Conservation (phyloP, 2,113 vertebrate genomes). For the Xenus cinereus region DNA sequence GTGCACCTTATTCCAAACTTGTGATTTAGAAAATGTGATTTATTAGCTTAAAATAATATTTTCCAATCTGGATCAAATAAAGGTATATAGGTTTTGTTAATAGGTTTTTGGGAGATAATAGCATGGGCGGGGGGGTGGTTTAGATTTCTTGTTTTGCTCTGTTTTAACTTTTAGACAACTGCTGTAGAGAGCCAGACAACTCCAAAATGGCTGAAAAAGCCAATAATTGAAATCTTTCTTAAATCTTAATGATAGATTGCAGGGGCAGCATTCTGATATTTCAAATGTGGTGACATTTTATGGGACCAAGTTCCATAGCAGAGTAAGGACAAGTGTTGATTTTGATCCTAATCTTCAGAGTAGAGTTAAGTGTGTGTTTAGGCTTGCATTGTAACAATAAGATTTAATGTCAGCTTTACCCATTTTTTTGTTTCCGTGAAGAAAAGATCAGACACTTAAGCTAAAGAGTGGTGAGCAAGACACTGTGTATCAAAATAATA, state of each 20-base stretch:
- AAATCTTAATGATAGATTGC: not conserved
- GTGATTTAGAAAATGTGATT: slow-evolving; percentile 46
- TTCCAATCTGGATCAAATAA: slow-evolving; percentile 5
- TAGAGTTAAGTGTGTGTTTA: not conserved
- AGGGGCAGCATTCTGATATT: not conserved
- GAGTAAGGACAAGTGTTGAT: not conserved
- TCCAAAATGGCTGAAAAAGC: not conserved
- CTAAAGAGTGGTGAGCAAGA: not conserved
- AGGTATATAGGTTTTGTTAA: not conserved
- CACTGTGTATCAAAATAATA: not conserved
- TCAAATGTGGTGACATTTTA: not conserved
- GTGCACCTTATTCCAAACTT: slow-evolving; percentile 54
- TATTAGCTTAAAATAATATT: slow-evolving; percentile 7
- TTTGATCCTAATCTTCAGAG: not conserved
- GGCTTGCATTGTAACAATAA: not conserved
- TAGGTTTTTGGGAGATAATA: not conserved
- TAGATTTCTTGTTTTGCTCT: not conserved
- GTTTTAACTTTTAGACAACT: slow-evolving; percentile 8
- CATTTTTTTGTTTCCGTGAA: not conserved
- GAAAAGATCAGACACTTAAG: not conserved
- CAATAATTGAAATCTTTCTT: not conserved
- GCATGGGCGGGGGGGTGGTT: not conserved
- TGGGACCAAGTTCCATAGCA: not conserved
- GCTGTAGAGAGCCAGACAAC: slow-evolving; percentile 1
- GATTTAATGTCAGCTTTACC: not conserved